Evolutionary conservation across 2,113 vertebrate genomes (phyloP), one percentile per base, ranked within the genome.

Genomic region (Eurystomus gularis): DNA sequence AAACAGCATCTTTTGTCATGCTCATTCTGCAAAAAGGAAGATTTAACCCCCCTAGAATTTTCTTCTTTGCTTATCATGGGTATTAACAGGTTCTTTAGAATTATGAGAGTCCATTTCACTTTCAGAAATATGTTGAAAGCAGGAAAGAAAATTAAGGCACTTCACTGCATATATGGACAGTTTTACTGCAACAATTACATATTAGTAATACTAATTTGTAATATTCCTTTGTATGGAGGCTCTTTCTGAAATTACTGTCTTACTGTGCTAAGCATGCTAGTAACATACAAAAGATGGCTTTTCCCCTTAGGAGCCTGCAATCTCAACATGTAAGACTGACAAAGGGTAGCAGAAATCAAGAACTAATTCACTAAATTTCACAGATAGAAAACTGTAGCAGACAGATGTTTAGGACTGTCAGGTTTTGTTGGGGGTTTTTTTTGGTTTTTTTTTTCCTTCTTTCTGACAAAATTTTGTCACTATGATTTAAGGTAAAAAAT

Each of bases 31-130:
- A 79, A 64, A 88, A 94, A 71, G 18, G 25, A 68, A 81, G 33
- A 87, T 91, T 65, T 92, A 94, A 86, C 82, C 37, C 80, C 29
- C 13, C 20, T 51, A 42, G 39, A 90, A 86, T 90, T 71, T 93
- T 92, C 13, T 85, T 70, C 55, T 73, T 94, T 91, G 20, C 71
- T 94, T 90, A 88, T 86, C 62, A 46, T 39, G 39, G 81, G 17
- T 86, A 86, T 81, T 83, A 93, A 23, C 40, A 52, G 71, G 42
- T 83, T 88, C 37, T 80, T 94, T 81, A 75, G 68, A 92, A 64
- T 66, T 75, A 77, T 71, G 55, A 78, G 64, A 60, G 55, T 92
- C 40, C 71, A 60, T 92, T 93, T 94, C 51, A 64, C 64, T 86
- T 88, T 88, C 55, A 86, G 76, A 92, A n/a, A 42, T 3, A 33